Evolutionary conservation across 2,797 vertebrate genomes (phyloP).

Genomic region (Macrochelys suwanniensis): DNA sequence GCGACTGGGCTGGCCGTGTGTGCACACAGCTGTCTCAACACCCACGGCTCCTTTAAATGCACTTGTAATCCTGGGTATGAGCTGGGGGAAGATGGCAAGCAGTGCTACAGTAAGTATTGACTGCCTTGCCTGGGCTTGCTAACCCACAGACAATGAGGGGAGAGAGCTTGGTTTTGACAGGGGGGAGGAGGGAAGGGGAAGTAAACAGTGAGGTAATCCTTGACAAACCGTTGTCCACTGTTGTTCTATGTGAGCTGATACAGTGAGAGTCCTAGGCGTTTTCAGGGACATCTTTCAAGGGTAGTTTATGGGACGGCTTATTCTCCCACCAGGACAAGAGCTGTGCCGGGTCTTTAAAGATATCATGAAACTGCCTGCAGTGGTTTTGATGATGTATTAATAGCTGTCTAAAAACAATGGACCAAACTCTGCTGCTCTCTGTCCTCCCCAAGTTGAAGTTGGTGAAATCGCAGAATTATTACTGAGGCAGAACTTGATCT

Average conservation of each 20-base stretch:
- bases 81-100: conserved; percentile 90
- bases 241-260: fast-evolving
- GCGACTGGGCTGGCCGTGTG: conserved; percentile 82
- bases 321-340: not conserved
- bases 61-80: conserved; percentile 91
- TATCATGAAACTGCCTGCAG: not conserved
- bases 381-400: not conserved
- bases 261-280: fast-evolving
- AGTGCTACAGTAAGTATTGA: conserved; percentile 92
- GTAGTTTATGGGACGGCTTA: not conserved
- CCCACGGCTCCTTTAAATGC: conserved; percentile 90
- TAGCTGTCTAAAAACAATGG: not conserved
- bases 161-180: fast-evolving
- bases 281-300: not conserved
- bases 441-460: not conserved
- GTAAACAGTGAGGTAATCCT: too few species aligned
- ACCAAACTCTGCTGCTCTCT: conserved; percentile 9
- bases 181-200: too few species aligned
- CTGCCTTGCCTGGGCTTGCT: fast-evolving
- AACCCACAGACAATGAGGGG: fast-evolving
- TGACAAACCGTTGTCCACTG: fast-evolving
- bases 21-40: conserved; percentile 93
- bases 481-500: not conserved
- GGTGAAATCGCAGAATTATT: conserved; percentile 41
- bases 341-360: not conserved